Conservation (phyloP, 2,797 vertebrate genomes). For the Fistularia commersonii region DNA sequence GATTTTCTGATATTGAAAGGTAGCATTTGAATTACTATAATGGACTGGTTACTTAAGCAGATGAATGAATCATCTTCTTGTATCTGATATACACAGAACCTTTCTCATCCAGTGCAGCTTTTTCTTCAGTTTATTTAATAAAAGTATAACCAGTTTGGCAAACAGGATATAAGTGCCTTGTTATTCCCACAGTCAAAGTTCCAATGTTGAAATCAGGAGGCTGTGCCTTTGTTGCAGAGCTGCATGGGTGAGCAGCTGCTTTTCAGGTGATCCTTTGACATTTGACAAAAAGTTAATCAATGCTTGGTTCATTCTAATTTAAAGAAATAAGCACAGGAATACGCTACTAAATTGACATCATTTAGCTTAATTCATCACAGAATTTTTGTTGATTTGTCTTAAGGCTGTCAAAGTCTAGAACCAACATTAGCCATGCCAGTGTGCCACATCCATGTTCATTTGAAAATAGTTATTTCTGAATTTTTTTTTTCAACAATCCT, state of each 20-base stretch:
- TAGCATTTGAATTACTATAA: too few relatives aligned
- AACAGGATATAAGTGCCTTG: conserved; percentile 8
- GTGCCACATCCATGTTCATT: conserved; percentile 28
- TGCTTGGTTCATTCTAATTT: conserved; percentile 37
- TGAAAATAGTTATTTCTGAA: conserved; percentile 18
- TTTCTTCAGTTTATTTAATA: background rate
- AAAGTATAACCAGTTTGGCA: conserved; percentile 4
- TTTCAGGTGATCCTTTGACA: conserved; percentile 20
- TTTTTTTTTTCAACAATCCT: too few relatives aligned
- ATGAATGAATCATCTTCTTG: too few relatives aligned
- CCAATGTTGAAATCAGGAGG: conserved; percentile 15
- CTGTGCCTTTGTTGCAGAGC: conserved; percentile 4
- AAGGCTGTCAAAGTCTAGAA: conserved; percentile 20
- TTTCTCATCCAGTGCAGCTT: conserved; percentile 7
- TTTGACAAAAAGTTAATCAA: conserved; percentile 13
- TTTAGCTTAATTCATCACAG: conserved; percentile 37
- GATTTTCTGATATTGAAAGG: too few relatives aligned
- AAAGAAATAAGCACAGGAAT: conserved; percentile 19
- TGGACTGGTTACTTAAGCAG: too few relatives aligned
- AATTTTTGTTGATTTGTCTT: conserved; percentile 15
- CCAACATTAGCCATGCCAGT: conserved; percentile 38
- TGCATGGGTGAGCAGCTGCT: conserved; percentile 26
- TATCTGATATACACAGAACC: conserved; percentile 2
- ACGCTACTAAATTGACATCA: conserved; percentile 21
- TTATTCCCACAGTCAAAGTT: conserved; percentile 9